Base-by-base conservation (phyloP, 1,140 invertebrate genomes). In the Diachasmimorpha longicaudata region DNA sequence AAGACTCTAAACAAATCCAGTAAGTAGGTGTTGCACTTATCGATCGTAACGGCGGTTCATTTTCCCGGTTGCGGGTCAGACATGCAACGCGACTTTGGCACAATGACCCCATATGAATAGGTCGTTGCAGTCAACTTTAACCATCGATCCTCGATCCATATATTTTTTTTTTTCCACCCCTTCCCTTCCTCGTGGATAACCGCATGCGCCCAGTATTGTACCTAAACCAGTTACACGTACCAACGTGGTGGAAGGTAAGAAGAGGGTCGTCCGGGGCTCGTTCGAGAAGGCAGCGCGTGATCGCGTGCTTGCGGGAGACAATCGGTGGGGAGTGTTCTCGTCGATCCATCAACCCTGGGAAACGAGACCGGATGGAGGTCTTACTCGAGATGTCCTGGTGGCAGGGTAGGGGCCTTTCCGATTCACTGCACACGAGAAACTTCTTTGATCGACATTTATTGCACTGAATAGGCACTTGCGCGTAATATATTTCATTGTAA, bases 241-340 rank as follows among this genome's bases (percentile, higher is more conserved):
- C 48, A 52, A 52, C n/a, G 9, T 3, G 48, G 48, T 52, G 16
- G 48, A 13, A 19, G 48, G 48, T 16, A 52, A 52, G 48, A 52
- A 52, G 48, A 52, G 48, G 48, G 48, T 52, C 48, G 48, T 52
- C 14, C 3, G 6, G 14, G 23, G 58, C 6, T 25, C 31, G 31
- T 63, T 63, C 31, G 58, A 58, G 52, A 58, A 58, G 16, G 52
- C 0, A 21, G 21, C 42, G 23, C 14, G 21, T 19, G 25, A 23
- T 21, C 46, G 72, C 21, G 39, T 75, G 14, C 55, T 74, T 80
- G 79, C 63, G 71, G 11, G 10, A 31, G 44, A 48, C 67, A 70
- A 82, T 80, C 80, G 81, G 80, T 77, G 72, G 68, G 70, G 77
- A 81, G 80, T 81, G 74, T 69, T 44, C 76, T 25, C n/a, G 14